Evolutionary conservation across 2,797 vertebrate genomes (phyloP), one percentile per base, ranked within the genome.

Genomic region (Smutsia temminckii): DNA sequence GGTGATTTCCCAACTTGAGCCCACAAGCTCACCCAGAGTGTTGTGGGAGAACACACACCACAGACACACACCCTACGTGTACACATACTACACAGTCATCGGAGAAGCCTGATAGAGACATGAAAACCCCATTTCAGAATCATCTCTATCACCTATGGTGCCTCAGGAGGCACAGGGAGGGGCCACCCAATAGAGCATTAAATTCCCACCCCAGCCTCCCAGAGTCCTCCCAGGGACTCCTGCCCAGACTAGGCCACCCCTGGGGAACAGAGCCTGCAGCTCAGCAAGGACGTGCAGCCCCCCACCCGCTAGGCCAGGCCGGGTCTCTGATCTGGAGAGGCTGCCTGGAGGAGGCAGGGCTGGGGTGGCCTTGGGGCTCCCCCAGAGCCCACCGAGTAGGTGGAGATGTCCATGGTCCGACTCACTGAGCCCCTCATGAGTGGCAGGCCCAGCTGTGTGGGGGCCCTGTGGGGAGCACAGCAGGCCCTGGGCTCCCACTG

Each of bases 341-440:
- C 34, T 46, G 20, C 71, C 20, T 23, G 16, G 89, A 83, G 80
- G 80, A 66, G 37, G 90, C 29, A 17, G 21, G 40, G 16, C 27
- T 46, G 27, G 18, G 21, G 59, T 49, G 57, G 59, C 71, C 46
- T 32, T 14, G 55, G 77, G 11, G 18, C 7, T 25, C 14, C 34
- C 57, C 49, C 42, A 1, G 25, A 5, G 46, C 59, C 69, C 27
- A 29, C 59, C 2, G 0, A 29, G 25, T 6, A 12, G 10, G 10
- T 9, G 16, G 16, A 66, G 42, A 14, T 27, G 25, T 27, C 40
- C 18, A 0, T 3, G n/a, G 51, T 1, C 53, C 2, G 51, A 3
- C 21, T 32, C 18, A 2, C 23, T 13, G 51, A 37, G 72, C 11
- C 59, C 37, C 59, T 55, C 51, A 3, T 49, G 8, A 3, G 12